Evolutionary conservation across 2,113 vertebrate species (phyloP), one percentile per base, ranked within the genome.

Genomic region (Bolborhynchus lineola): DNA sequence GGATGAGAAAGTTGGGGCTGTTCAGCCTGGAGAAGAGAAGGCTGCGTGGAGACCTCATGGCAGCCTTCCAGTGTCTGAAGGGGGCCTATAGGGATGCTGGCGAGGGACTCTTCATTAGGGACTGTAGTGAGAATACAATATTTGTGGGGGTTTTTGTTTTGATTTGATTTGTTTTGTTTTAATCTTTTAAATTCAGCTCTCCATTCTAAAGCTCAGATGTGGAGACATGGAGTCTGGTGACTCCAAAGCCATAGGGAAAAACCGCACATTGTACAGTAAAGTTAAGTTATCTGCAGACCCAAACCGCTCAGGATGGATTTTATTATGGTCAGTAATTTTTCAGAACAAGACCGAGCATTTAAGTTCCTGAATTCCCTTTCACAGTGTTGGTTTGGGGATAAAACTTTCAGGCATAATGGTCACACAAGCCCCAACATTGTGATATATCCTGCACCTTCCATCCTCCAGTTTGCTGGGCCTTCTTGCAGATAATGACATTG

Each of bases 231-330:
- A 74, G 23, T 8, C 20, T 53, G 37, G n/a, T n/a, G 63, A 76
- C 60, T 50, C 24, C 33, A 47, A 80, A 83, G 24, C 31, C 20
- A 21, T 4, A n/a, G 18, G 8, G 17, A 21, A 60, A 67, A 62
- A 2, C 0, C 0, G 9, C 19, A 46, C 14, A 29, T 41, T 41
- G 46, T 8, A 31, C 1, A 44, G 31, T 28, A 57, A 74, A 83
- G 33, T 23, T 46, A 70, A 82, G 31, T 24, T 50, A 67, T 39
- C 37, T 88, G 26, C 17, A 47, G 31, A 82, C 31, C 15, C 16
- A 62, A n/a, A 52, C 17, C 55, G 6, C 57, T 82, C 47, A 55
- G 39, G 23, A 11, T 77, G 29, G 42, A 52, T 46, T 59, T 79
- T 19, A 33, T 1, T 16, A 29, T 1, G 2, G 42, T 16, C 49